Percentiles rank a stretch among this genome's conserved stretches.
Conservation (phyloP, 2,797 vertebrate species). For the Coregonus sp. region DNA sequence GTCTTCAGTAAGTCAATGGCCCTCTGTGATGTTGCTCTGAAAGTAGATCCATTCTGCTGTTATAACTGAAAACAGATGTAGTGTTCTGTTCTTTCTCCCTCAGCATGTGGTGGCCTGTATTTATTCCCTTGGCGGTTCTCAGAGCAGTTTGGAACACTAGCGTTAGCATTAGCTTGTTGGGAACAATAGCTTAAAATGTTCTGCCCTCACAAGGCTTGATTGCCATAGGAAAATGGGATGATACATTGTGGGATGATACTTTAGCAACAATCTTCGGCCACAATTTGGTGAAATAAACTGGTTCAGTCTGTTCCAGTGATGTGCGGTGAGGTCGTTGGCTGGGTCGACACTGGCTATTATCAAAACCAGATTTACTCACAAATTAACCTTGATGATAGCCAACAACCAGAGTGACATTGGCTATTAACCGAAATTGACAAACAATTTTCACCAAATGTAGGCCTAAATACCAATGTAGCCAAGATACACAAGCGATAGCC, state of each 20-base stretch:
- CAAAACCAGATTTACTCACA: no score
- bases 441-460: no score
- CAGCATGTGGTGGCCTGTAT: slow-evolving; percentile 15
- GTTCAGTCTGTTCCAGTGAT: no score
- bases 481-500: no score
- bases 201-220: background rate
- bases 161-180: background rate
- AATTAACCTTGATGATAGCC: no score
- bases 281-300: no score
- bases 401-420: no score
- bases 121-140: slow-evolving; percentile 5
- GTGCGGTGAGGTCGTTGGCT: no score
- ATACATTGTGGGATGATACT: background rate
- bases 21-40: background rate
- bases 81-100: background rate
- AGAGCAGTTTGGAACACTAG: slow-evolving; percentile 6
- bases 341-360: no score
- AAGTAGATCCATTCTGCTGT: background rate
- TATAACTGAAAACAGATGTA: slow-evolving; percentile 1
- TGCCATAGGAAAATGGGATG: background rate
- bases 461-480: no score
- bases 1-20: background rate
- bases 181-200: background rate
- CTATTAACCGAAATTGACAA: no score
- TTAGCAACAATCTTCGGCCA: no score